Evolutionary conservation across 2,113 vertebrate species (phyloP).

Genomic region (Odontesthes bonariensis): DNA sequence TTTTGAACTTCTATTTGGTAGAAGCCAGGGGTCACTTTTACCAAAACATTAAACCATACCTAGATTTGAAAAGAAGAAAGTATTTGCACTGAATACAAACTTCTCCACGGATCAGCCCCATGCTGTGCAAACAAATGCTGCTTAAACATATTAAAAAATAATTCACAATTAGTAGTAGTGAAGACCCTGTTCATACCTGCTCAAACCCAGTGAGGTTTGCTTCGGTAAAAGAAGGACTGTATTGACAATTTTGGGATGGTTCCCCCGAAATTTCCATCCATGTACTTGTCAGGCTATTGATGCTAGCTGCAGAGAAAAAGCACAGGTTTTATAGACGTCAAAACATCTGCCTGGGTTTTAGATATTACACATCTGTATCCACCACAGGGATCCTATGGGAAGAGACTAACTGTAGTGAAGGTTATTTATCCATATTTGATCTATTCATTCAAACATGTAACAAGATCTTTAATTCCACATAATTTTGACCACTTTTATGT

Average conservation of each 20-base stretch:
- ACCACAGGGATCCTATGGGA: background rate
- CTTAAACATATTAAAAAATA: background rate
- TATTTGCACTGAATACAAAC: background rate
- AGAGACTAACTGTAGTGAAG: too few species aligned
- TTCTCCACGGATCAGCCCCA: background rate
- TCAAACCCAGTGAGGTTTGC: background rate
- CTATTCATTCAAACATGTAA: too few species aligned
- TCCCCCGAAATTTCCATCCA: accelerated
- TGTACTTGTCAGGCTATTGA: conserved; percentile 30
- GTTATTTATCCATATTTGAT: too few species aligned
- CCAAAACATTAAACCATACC: conserved; percentile 75
- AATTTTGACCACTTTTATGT: too few species aligned
- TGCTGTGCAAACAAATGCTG: background rate
- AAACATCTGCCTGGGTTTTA: background rate
- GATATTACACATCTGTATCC: background rate
- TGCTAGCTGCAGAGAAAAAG: conserved; percentile 60
- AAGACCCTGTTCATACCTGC: conserved; percentile 46
- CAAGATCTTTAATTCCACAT: too few species aligned
- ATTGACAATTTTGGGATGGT: background rate
- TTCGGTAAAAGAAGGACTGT: conserved; percentile 39
- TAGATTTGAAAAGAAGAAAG: conserved; percentile 53
- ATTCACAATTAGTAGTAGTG: background rate
- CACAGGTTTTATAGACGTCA: background rate
- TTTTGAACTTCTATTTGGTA: accelerated
- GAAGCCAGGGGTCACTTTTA: accelerated